Base-by-base conservation (phyloP, 2,888 invertebrate species). In the Chrysopilus asiliformis region DNA sequence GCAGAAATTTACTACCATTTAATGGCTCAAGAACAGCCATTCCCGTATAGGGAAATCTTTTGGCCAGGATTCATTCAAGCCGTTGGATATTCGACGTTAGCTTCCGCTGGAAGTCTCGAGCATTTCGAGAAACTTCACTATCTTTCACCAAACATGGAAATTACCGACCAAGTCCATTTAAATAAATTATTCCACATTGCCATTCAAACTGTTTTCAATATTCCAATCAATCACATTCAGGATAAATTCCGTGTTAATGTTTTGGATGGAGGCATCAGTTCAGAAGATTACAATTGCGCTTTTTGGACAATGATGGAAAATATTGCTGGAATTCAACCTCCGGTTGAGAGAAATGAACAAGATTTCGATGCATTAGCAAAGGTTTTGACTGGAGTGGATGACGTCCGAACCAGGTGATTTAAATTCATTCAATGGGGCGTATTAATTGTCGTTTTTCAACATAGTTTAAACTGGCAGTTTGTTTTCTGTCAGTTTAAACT, bases 291-390 rank as follows among this genome's bases (percentile, higher is more conserved):
- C 51, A 77, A 80, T 53, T 73, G 74, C 41, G 71, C 71, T 39
- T 81, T 70, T 59, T 79, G 79, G 76, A 63, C 65, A 32, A 57
- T 79, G 26, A 65, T 74, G 38, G 67, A 70, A 41, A 58, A 64
- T 43, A 67, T 68, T 42, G 79, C 79, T 39, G 79, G 80, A 1
- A 61, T 80, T 1, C 69, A 72, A 47, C 76, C 79, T 1, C 78
- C 79, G 0, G 59, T 68, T 1, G 59, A 65, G 34, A 66, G 80
- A 41, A 67, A 61, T 14, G 75, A 77, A 47, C 66, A 69, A 2
- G 73, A 79, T 55, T 82, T 83, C 42, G 83, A 83, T 53, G 71
- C 79, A 1, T 78, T 76, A 32, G 71, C 75, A 0, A 79, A 80
- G 51, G 79, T 74, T 45, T 80, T 80, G 48, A 62, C 78, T n/a